Conservation (phyloP, 2,113 vertebrate species). For the Phycodurus eques region DNA sequence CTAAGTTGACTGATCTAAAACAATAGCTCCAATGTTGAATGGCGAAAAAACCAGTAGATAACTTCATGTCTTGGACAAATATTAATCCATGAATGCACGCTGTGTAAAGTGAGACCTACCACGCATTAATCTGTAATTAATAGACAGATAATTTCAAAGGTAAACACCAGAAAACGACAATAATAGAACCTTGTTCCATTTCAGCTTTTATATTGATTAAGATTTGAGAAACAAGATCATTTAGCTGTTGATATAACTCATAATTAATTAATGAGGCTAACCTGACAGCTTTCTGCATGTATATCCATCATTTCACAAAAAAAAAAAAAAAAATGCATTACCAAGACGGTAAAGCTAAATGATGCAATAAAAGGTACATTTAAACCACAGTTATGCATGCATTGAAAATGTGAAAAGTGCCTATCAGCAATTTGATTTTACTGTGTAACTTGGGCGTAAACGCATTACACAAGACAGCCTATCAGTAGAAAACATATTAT, state of each 20-base stretch:
- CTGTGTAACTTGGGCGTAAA: no score
- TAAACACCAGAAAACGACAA: constrained; percentile 16
- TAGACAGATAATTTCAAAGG: constrained; percentile 38
- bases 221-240: constrained; percentile 37
- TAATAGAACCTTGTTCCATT: constrained; percentile 14
- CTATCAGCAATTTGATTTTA: neutral
- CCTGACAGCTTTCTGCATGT: constrained; percentile 30
- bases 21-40: no score
- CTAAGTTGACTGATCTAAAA: no score
- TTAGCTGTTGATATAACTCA: constrained; percentile 30
- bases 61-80: no score
- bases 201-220: constrained; percentile 36
- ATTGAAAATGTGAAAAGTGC: constrained; percentile 16
- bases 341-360: constrained; percentile 19
- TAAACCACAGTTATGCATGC: constrained; percentile 8
- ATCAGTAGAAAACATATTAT: constrained; percentile 23
- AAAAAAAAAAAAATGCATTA: no score
- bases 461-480: neutral
- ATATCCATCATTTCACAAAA: constrained; percentile 17
- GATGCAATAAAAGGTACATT: constrained; percentile 21
- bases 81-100: neutral
- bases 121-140: constrained; percentile 25
- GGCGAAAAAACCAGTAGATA: no score
- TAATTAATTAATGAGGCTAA: constrained; percentile 41
- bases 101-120: neutral